A percentile compares a stretch with the other conserved stretches of the same genome.
Evolutionary conservation across 2,888 invertebrate species (phyloP).

Genomic region (Heliconius erato): DNA sequence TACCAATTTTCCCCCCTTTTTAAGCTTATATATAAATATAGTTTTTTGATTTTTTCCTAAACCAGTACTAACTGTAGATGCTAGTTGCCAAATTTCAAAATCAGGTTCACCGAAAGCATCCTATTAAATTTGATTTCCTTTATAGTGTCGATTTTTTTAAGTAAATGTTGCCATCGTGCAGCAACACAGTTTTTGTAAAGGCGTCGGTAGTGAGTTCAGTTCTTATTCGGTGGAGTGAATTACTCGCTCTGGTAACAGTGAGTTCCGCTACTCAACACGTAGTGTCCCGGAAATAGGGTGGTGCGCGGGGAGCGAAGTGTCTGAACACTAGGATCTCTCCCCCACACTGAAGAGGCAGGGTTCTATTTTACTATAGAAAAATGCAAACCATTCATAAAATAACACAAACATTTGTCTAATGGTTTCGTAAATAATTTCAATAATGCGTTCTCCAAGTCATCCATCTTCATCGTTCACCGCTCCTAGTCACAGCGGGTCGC

Average conservation of each 20-base stretch:
- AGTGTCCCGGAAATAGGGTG: neutral
- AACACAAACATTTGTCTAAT: constrained; percentile 30
- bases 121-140: too few species aligned
- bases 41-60: too few species aligned
- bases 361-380: neutral
- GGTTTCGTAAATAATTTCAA: constrained; percentile 36
- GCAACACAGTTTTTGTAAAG: too few species aligned
- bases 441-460: constrained; percentile 31
- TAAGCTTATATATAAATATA: too few species aligned
- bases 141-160: too few species aligned
- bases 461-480: constrained; percentile 44
- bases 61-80: too few species aligned
- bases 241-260: neutral
- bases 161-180: too few species aligned
- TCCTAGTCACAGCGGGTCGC: constrained; percentile 56
- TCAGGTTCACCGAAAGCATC: too few species aligned
- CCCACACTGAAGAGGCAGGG: neutral
- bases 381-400: neutral
- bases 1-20: too few species aligned
- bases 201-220: too few species aligned
- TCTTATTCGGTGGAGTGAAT: too few species aligned
- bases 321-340: neutral
- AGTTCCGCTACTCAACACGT: neutral
- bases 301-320: neutral
- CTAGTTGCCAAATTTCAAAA: too few species aligned